Conservation (phyloP, 2,113 vertebrate genomes). For the Leptobrachium leishanense region DNA sequence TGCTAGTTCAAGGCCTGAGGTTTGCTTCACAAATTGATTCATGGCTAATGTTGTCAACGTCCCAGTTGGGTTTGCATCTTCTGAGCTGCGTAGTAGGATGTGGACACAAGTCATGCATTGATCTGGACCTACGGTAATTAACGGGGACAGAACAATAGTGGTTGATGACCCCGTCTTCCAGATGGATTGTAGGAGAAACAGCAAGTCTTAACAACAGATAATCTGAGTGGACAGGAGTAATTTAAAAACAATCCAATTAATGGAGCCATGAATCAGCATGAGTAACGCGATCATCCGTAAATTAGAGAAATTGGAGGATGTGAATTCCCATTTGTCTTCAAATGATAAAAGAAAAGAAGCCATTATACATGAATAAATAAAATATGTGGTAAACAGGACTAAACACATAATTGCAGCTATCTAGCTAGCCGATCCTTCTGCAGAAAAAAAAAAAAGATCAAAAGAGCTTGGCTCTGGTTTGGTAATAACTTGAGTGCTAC, state of each 20-base stretch:
- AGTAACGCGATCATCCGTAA: slow-evolving; percentile 17
- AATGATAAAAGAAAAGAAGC: too few relatives aligned
- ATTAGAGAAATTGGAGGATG: background rate
- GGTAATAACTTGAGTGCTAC: too few relatives aligned
- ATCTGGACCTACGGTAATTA: background rate
- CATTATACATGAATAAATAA: background rate
- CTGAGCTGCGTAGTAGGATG: too few relatives aligned
- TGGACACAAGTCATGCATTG: too few relatives aligned
- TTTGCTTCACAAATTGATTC: too few relatives aligned
- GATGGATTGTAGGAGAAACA: slow-evolving; percentile 6
- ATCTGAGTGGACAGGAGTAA: slow-evolving; percentile 32
- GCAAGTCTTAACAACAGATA: slow-evolving; percentile 12
- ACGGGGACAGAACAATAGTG: background rate
- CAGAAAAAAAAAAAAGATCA: too few relatives aligned
- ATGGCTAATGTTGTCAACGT: too few relatives aligned
- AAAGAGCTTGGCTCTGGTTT: too few relatives aligned
- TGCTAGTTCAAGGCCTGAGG: too few relatives aligned
- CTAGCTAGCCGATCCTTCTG: too few relatives aligned
- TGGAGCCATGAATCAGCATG: slow-evolving; percentile 28
- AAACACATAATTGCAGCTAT: background rate
- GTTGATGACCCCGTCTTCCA: background rate
- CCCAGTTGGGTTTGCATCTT: too few relatives aligned
- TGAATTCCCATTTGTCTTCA: background rate
- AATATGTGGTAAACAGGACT: background rate
- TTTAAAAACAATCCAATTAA: slow-evolving; percentile 37